A percentile compares a stretch with the other conserved stretches of the same genome.
Conservation (phyloP, 2,888 invertebrate genomes). For the Amphipyra berbera region DNA sequence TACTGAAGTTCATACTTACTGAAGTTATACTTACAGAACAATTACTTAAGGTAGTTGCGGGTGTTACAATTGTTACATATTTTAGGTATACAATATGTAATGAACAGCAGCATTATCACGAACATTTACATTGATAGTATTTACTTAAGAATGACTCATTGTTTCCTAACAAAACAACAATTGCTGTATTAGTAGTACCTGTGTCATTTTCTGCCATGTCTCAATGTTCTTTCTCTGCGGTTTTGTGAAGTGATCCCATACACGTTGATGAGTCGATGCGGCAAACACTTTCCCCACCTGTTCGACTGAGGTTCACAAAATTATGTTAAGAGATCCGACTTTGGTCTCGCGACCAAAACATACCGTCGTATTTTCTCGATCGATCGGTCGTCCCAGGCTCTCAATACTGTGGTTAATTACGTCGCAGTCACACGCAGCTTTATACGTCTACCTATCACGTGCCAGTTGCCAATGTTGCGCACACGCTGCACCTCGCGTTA, state of each 20-base stretch:
- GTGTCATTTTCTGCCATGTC: slow-evolving; percentile 98
- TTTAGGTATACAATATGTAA: slow-evolving; percentile 12
- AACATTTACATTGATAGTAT: slow-evolving; percentile 14
- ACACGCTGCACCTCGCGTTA: slow-evolving; percentile 52
- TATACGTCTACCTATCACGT: slow-evolving; percentile 67
- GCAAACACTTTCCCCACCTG: slow-evolving; percentile 99
- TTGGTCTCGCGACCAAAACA: slow-evolving; percentile 74
- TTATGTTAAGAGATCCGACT: slow-evolving; percentile 79
- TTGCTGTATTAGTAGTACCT: slow-evolving; percentile 90
- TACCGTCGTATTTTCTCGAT: slow-evolving; percentile 81
- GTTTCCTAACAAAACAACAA: slow-evolving; percentile 46
- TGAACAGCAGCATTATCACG: slow-evolving; percentile 25
- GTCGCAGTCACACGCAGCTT: slow-evolving; percentile 49
- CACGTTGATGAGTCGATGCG: slow-evolving; percentile 98
- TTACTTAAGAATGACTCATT: slow-evolving; percentile 4
- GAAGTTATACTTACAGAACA: slow-evolving; percentile 35
- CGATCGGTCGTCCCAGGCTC: slow-evolving; percentile 73
- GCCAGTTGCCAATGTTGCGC: slow-evolving; percentile 54
- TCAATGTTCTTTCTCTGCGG: slow-evolving; percentile 99
- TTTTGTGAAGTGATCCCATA: slow-evolving; percentile 99
- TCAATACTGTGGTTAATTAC: slow-evolving; percentile 57
- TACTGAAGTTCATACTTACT: slow-evolving; percentile 40
- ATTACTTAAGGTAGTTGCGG: neutral
- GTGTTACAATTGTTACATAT: slow-evolving; percentile 7
- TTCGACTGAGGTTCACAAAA: slow-evolving; percentile 94